Evolutionary conservation across 2,797 vertebrate species (phyloP).

Genomic region (Phrynocephalus vlangalii): DNA sequence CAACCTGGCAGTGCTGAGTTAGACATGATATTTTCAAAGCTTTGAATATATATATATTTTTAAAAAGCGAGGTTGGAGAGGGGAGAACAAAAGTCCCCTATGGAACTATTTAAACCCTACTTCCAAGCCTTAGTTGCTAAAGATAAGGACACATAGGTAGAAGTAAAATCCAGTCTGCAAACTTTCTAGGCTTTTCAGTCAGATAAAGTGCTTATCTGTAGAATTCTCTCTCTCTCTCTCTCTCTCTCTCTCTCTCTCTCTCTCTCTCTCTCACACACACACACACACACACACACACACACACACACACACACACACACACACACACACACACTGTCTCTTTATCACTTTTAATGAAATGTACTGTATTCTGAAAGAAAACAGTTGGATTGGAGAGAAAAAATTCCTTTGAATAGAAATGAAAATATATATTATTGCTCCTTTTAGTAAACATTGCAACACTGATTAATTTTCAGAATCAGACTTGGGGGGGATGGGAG

Average conservation of each 20-base stretch:
- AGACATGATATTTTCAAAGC: conserved; percentile 65
- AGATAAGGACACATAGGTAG: conserved; percentile 56
- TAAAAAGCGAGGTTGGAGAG: conserved; percentile 54
- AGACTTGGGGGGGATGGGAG: conserved; percentile 15
- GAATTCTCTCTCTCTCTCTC: neutral
- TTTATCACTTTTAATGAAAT: conserved; percentile 54
- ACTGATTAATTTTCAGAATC: neutral
- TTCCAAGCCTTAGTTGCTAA: conserved; percentile 59
- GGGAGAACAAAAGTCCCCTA: conserved; percentile 62
- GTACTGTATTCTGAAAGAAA: conserved; percentile 41
- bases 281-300: conserved; percentile 3
- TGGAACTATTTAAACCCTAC: conserved; percentile 51
- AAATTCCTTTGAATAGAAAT: conserved; percentile 62
- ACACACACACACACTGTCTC: conserved; percentile 14
- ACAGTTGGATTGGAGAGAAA: conserved; percentile 52
- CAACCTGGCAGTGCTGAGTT: conserved; percentile 52
- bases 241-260: no score
- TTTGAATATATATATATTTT: no score
- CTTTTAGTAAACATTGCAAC: neutral
- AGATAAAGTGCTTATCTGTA: conserved; percentile 42
- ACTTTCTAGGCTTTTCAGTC: conserved; percentile 40
- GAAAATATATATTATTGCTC: neutral
- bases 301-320: conserved; percentile 2
- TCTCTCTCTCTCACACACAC: neutral
- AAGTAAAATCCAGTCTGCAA: conserved; percentile 61